Conservation (phyloP, 2,888 invertebrate species). For the Xanthia icteritia region DNA sequence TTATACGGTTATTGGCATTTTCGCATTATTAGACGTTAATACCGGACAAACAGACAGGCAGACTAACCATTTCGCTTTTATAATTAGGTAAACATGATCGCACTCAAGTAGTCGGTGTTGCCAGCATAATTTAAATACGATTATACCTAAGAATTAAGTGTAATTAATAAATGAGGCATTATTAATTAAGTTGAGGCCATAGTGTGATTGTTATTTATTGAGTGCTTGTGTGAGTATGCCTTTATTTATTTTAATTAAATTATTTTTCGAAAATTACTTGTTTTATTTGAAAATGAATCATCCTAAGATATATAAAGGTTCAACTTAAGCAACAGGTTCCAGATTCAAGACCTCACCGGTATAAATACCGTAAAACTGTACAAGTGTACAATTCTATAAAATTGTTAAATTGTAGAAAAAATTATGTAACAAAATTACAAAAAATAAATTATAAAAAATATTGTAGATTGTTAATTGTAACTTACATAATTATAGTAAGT, state of each 20-base stretch:
- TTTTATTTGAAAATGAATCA: conserved; percentile 19
- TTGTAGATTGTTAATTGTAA: too few relatives aligned
- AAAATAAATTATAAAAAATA: too few relatives aligned
- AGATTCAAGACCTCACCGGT: not conserved
- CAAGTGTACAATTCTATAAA: not conserved
- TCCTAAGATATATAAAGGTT: too few relatives aligned
- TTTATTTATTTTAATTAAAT: conserved; percentile 64
- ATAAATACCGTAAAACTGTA: not conserved
- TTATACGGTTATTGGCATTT: too few relatives aligned
- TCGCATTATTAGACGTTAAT: too few relatives aligned
- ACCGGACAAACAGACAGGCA: not conserved
- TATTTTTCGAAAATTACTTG: conserved; percentile 63
- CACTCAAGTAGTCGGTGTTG: conserved; percentile 38
- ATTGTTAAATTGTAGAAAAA: too few relatives aligned
- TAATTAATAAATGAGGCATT: conserved; percentile 57
- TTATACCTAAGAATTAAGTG: conserved; percentile 64
- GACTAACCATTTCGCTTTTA: not conserved
- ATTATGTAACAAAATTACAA: too few relatives aligned
- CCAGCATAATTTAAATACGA: conserved; percentile 41
- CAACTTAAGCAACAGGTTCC: not conserved
- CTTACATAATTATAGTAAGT: too few relatives aligned
- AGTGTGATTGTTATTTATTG: conserved; percentile 73
- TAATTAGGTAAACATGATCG: not conserved
- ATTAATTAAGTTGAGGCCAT: conserved; percentile 70
- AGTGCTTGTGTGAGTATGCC: conserved; percentile 68